Conservation (phyloP, 2,888 invertebrate species). For the Linyphia triangularis region DNA sequence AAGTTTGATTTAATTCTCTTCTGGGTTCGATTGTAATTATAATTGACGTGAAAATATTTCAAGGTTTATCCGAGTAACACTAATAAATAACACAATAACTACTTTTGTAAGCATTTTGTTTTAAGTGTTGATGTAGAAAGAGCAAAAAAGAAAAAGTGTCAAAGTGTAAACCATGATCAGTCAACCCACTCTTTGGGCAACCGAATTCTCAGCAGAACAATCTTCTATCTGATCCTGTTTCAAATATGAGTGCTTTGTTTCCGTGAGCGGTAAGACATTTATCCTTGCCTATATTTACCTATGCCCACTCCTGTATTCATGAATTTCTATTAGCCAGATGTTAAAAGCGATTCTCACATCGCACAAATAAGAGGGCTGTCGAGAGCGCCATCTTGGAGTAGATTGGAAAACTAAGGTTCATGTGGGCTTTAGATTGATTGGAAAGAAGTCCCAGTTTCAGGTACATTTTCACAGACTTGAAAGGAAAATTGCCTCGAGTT, state of each 20-base stretch:
- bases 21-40: too few relatives aligned
- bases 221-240: neutral
- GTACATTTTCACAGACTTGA: too few relatives aligned
- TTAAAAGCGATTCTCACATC: slow-evolving; percentile 63
- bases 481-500: too few relatives aligned
- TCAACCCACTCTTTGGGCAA: neutral
- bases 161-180: too few relatives aligned
- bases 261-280: slow-evolving; percentile 54
- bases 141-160: too few relatives aligned
- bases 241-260: slow-evolving; percentile 57
- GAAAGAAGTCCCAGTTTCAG: too few relatives aligned
- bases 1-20: too few relatives aligned
- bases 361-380: slow-evolving; percentile 20
- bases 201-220: neutral
- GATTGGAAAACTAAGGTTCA: slow-evolving; percentile 11
- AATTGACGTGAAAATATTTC: too few relatives aligned
- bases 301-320: slow-evolving; percentile 68
- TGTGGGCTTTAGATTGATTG: neutral
- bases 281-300: slow-evolving; percentile 72
- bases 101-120: too few relatives aligned
- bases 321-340: slow-evolving; percentile 73
- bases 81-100: too few relatives aligned
- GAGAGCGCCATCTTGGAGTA: slow-evolving; percentile 41
- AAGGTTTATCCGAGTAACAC: too few relatives aligned
- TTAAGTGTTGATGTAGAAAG: too few relatives aligned